phyloP scores from a whole-genome alignment of 2,113 vertebrate genomes.

The Formicarius rufipectus region DNA sequence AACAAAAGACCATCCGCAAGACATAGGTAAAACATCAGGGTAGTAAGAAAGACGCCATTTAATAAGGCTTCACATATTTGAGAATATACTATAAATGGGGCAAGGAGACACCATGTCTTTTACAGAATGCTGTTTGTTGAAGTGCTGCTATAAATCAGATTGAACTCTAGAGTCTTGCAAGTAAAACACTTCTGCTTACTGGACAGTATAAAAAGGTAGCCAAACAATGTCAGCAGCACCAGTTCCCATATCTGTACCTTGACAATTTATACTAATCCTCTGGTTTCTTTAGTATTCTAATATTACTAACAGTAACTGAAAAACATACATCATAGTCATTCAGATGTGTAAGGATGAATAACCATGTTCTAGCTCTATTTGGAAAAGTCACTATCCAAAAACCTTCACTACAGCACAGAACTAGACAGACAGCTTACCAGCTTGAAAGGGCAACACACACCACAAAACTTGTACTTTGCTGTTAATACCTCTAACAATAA shows the following conservation, averaged over 20 bases:
- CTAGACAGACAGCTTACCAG: background rate
- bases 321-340: background rate
- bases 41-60: background rate
- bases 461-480: background rate
- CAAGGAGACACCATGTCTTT: background rate
- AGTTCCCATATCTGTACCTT: fast-evolving
- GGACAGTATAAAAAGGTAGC: background rate
- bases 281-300: background rate
- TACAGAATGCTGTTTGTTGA: background rate
- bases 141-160: background rate
- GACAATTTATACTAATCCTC: background rate
- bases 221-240: background rate
- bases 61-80: background rate
- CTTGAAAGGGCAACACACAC: background rate
- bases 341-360: background rate
- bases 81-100: background rate
- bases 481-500: background rate
- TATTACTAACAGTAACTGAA: background rate
- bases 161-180: background rate
- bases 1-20: background rate
- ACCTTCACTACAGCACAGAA: background rate
- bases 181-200: background rate
- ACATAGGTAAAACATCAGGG: background rate
- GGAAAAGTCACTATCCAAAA: background rate
- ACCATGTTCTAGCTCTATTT: background rate